Evolutionary conservation across 2,113 vertebrate genomes (phyloP), one percentile per base, ranked within the genome.

Genomic region (Ptychochromis oligacanthus): DNA sequence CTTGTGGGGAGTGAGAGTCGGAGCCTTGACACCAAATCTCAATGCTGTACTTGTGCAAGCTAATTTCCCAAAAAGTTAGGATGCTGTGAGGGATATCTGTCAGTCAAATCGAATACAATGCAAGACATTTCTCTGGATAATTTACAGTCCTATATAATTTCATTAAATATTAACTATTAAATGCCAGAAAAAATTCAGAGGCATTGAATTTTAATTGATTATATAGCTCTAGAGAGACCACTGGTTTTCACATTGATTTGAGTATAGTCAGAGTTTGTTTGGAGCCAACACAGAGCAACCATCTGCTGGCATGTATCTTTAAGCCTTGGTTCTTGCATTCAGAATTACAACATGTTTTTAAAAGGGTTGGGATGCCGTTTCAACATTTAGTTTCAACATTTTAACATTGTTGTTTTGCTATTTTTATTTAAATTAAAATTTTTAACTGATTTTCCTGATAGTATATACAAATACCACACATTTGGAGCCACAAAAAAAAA

Each of bases 71-170:
- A 52, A 54, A 72, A 52, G 67, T 54, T 18, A 11, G 18, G 26
- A 54, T 52, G 17, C 67, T 14, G 26, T 34, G 46, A 52, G 26
- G 67, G 26, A 72, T 72, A 54, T 52, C 31, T 57, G 49, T 77
- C 74, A 26, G 18, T 77, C 77, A 74, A 31, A n/a, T 14, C 2
- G 43, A 60, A 49, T 12, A 17, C 52, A 74, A 58, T 6, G 57
- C 18, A 49, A 61, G 26, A 77, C 54, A 59, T 34, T 36, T 18
- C 55, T 43, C 43, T 18, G 72, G 36, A 81, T 81, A 13, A 75
- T 90, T 61, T 72, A 62, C 65, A 59, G 81, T 60, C 34, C 77
- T 46, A 20, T 31, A 54, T 82, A 46, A 72, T 36, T 84, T 64
- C 3, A 54, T 40, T 52, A 70, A 75, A 79, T 52, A 76, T 78